Evolutionary conservation across 2,888 invertebrate genomes (phyloP).

Genomic region (Polydrusus cervinus): DNA sequence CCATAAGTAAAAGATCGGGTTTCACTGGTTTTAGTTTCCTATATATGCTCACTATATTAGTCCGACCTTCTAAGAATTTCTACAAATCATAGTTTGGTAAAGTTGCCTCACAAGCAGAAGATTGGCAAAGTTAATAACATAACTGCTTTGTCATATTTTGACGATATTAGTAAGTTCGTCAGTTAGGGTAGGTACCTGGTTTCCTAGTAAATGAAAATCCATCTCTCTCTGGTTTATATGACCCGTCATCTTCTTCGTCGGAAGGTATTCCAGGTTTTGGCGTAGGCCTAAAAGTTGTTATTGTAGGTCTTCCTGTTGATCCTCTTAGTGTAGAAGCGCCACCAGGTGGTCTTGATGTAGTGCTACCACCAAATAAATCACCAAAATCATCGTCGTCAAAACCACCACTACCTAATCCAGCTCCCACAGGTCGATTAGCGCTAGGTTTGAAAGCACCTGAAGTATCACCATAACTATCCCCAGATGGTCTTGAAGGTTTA

Average conservation of each 20-base stretch:
- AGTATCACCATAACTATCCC: conserved; percentile 39
- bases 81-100: too few relatives aligned
- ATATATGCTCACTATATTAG: too few relatives aligned
- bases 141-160: too few relatives aligned
- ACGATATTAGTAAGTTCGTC: too few relatives aligned
- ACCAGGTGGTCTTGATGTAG: conserved; percentile 38
- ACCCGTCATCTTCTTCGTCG: conserved; percentile 57
- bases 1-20: too few relatives aligned
- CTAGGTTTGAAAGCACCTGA: conserved; percentile 33
- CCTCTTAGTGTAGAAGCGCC: conserved; percentile 14
- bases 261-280: conserved; percentile 30
- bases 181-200: conserved; percentile 36
- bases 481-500: conserved; percentile 54
- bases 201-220: conserved; percentile 56
- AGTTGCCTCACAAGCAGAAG: too few relatives aligned
- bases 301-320: conserved; percentile 38
- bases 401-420: conserved; percentile 43
- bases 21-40: too few relatives aligned
- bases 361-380: conserved; percentile 51
- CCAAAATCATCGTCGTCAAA: conserved; percentile 55
- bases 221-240: conserved; percentile 58
- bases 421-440: conserved; percentile 31
- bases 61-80: too few relatives aligned
- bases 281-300: conserved; percentile 35
- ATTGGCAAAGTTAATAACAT: too few relatives aligned